Conservation (phyloP, 35 echinoderm and acorn worm species). For the Amphiura filiformis region DNA sequence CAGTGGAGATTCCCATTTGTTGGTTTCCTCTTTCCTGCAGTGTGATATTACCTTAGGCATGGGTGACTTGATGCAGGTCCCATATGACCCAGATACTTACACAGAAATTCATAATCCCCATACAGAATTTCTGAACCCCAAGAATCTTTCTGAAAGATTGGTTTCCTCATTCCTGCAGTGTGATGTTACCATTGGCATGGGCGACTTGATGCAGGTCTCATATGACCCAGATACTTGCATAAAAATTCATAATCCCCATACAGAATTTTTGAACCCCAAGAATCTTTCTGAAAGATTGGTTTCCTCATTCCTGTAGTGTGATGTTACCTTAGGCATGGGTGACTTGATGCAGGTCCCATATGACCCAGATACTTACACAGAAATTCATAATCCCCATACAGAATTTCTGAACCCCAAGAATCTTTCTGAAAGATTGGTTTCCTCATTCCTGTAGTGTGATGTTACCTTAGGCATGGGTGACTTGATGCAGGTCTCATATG, state of each 20-base stretch:
- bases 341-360: background rate
- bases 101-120: background rate
- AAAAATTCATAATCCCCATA: no score
- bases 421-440: no score
- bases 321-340: conserved; percentile 11
- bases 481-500: no score
- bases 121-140: background rate
- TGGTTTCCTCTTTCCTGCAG: background rate
- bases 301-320: background rate
- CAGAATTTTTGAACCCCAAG: no score
- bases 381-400: background rate
- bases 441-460: no score
- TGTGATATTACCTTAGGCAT: background rate
- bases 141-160: no score
- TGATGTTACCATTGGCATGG: no score
- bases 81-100: conserved; percentile 1
- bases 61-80: background rate
- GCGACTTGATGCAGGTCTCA: no score
- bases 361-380: conserved; percentile 12
- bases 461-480: no score
- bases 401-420: background rate
- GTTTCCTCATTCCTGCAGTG: no score
- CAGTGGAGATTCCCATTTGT: background rate
- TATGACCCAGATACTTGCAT: no score
- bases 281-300: no score